phyloP scores from a whole-genome alignment of 2,888 invertebrate genomes.

The Drepana falcataria region DNA sequence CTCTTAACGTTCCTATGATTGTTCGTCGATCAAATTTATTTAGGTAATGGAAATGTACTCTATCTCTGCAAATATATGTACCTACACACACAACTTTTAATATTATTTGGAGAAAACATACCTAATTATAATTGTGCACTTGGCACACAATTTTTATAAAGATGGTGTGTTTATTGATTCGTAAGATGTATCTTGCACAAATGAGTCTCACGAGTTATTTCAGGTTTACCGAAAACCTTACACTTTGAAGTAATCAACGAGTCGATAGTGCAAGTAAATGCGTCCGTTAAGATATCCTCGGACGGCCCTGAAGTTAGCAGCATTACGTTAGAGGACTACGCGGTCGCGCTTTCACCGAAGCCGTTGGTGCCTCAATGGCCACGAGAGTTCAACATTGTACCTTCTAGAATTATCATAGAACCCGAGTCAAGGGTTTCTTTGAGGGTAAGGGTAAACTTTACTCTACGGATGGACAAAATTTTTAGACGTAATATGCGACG shows the following conservation, averaged over 20 bases:
- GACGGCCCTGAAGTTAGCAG: conserved; percentile 77
- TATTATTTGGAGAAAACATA: too few species aligned
- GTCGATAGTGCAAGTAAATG: conserved; percentile 76
- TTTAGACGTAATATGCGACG: too few species aligned
- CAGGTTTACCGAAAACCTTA: conserved; percentile 70
- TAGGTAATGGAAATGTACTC: too few species aligned
- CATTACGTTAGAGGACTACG: conserved; percentile 67
- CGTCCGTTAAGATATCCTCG: conserved; percentile 61
- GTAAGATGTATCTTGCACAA: too few species aligned
- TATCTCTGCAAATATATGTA: too few species aligned
- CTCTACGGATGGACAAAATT: too few species aligned
- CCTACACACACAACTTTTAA: too few species aligned
- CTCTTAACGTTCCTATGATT: too few species aligned
- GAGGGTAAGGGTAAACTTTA: conserved; percentile 27
- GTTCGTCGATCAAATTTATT: too few species aligned
- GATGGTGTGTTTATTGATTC: too few species aligned
- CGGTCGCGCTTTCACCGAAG: conserved; percentile 50
- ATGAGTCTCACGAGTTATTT: conserved; percentile 2
- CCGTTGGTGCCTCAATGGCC: conserved; percentile 66
- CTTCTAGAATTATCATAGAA: conserved; percentile 62
- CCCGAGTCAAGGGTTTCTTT: conserved; percentile 63
- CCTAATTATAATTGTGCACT: too few species aligned
- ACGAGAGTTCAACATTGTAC: conserved; percentile 74
- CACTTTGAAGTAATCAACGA: conserved; percentile 73
- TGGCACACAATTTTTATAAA: too few species aligned